phyloP scores from a whole-genome alignment of 2,797 vertebrate genomes.

The Diplodus sargus region DNA sequence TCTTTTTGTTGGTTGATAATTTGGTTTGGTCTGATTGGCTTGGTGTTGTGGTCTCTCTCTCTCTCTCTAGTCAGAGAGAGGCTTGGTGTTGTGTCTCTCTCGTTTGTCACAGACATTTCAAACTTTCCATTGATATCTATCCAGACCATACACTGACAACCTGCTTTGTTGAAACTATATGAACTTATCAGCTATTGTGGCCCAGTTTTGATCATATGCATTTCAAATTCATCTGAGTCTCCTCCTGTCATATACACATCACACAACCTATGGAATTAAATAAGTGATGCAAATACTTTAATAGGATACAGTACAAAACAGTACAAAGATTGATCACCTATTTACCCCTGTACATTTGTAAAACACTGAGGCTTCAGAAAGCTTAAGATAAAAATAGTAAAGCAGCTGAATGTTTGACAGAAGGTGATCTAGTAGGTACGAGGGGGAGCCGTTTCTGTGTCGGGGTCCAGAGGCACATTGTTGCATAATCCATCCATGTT shows the following conservation, averaged over 20 bases:
- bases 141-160: not conserved
- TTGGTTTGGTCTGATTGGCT: too few relatives aligned
- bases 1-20: too few relatives aligned
- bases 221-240: not conserved
- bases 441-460: not conserved
- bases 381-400: not conserved
- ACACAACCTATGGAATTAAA: not conserved
- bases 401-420: not conserved
- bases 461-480: not conserved
- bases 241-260: not conserved
- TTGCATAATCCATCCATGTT: slow-evolving; percentile 1
- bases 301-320: too few relatives aligned
- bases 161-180: not conserved
- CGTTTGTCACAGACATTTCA: not conserved
- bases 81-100: too few relatives aligned
- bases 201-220: not conserved
- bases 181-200: not conserved
- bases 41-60: too few relatives aligned
- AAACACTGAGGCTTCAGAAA: not conserved
- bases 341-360: too few relatives aligned
- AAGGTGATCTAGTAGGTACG: not conserved
- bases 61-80: too few relatives aligned
- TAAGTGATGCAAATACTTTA: too few relatives aligned
- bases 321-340: too few relatives aligned
- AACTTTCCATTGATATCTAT: too few relatives aligned